Base-by-base conservation (phyloP, 2,888 invertebrate genomes). In the Julus scanicus region DNA sequence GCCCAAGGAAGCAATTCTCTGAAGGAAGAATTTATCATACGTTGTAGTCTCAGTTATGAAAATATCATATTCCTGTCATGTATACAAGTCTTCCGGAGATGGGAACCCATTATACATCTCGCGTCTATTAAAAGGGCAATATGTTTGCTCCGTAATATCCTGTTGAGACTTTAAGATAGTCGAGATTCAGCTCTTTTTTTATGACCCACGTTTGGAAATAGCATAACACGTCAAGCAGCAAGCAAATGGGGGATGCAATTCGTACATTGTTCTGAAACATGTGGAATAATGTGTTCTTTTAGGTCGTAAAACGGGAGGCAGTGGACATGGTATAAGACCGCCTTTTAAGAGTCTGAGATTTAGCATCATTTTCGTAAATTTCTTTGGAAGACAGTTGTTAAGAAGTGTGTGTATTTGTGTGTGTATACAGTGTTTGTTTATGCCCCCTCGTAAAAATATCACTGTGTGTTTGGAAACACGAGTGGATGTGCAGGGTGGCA, bases 201-300 rank as follows among this genome's bases (percentile, higher is more conserved):
- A 80, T 37, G 9, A 13, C 37, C 80, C 13, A 13, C 29, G 80
- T 80, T 80, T 80, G 80, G 37, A 80, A 80, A 80, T 80, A 80
- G 80, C 80, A 80, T 5, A 13, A 80, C 80, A 37, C 80, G 80
- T 37, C 37, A 80, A 80, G 37, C 4, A 13, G 80, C 37, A 80
- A 29, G 20, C 37, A 37, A 20, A 37, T 37, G 37, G 13, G 2
- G 80, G 37, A 80, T 80, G 80, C 80, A 80, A 80, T 80, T 37
- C 29, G 80, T 80, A 80, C 80, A 80, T 80, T 80, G 80, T 80
- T 80, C 80, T 11, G 80, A 80, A 80, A 80, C 80, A 80, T 80
- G 80, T 80, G 80, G 80, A 80, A 80, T 80, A 80, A 80, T 80
- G 80, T 80, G 80, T 80, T 80, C 80, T 80, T 80, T 37, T 80